A percentile compares a stretch with the other conserved stretches of the same genome.
These are phyloP conservation scores for Platichthys flesus DNA, from an alignment of 2,113 vertebrate genomes.

Conservation along the genomic window DNA sequence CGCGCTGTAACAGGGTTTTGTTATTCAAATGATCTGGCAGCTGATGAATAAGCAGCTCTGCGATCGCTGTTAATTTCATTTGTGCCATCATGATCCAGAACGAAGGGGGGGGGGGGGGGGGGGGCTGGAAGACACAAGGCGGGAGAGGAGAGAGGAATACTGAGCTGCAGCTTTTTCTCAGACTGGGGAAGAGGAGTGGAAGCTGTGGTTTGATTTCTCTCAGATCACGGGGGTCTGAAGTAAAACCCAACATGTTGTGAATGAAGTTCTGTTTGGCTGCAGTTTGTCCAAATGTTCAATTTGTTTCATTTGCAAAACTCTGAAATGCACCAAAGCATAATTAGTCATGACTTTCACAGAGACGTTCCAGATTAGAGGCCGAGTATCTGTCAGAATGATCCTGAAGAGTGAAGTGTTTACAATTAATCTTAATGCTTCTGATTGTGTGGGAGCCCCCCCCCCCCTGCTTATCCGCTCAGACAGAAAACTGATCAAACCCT, in stretches of 20 bases:
- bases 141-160: slow-evolving; percentile 24
- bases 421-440: too few species aligned
- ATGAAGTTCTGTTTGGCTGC: not conserved
- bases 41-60: slow-evolving; percentile 81
- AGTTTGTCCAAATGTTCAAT: not conserved
- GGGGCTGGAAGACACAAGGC: slow-evolving; percentile 36
- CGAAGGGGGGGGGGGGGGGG: slow-evolving; percentile 30
- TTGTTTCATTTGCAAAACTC: not conserved
- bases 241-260: not conserved
- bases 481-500: too few species aligned
- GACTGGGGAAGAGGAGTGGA: not conserved
- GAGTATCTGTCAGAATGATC: too few species aligned
- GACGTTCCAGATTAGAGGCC: too few species aligned
- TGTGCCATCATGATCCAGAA: slow-evolving; percentile 61
- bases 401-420: too few species aligned
- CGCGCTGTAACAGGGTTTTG: slow-evolving; percentile 67
- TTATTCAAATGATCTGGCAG: slow-evolving; percentile 78
- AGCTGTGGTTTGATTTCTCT: not conserved
- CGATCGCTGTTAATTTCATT: slow-evolving; percentile 71
- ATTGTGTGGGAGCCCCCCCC: too few species aligned
- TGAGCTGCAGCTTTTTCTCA: slow-evolving; percentile 23
- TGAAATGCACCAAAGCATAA: not conserved
- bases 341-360: not conserved
- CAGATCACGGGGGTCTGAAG: not conserved
- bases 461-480: too few species aligned